Conservation (phyloP, 2,113 vertebrate genomes). For the Coracopsis vasa region DNA sequence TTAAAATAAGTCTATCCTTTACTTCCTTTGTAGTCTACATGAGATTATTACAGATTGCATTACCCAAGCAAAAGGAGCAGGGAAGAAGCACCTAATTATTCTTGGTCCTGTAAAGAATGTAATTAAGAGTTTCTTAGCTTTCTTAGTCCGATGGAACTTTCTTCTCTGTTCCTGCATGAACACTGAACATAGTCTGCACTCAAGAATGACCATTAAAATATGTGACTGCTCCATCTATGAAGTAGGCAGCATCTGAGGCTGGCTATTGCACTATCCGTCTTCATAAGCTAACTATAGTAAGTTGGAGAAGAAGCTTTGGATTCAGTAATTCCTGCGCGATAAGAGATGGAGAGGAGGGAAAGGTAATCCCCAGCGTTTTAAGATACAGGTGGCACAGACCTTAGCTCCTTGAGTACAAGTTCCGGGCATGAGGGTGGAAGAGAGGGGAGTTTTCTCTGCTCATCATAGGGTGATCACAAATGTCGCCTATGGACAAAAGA, state of each 20-base stretch:
- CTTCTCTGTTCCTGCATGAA: neutral
- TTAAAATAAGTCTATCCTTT: neutral
- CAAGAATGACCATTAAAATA: neutral
- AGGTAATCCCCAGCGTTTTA: neutral
- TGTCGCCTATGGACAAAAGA: conserved; percentile 57
- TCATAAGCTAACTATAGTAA: neutral
- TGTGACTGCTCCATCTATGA: rapidly evolving
- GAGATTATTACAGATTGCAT: neutral
- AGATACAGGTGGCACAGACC: neutral
- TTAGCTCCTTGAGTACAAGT: neutral
- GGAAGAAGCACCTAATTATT: neutral
- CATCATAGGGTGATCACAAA: conserved; percentile 33
- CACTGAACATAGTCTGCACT: rapidly evolving
- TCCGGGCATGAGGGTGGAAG: neutral
- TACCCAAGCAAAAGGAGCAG: neutral
- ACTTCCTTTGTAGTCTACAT: neutral
- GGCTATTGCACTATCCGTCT: neutral
- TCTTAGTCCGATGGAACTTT: neutral
- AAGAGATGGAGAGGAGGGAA: neutral
- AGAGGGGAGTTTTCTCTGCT: conserved; percentile 39
- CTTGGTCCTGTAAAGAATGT: neutral
- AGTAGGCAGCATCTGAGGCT: neutral
- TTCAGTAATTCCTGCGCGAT: neutral
- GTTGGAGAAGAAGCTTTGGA: neutral
- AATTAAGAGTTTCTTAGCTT: neutral